A percentile compares a stretch with the other conserved stretches of the same genome.
Evolutionary conservation across 2,888 invertebrate species (phyloP).

Genomic region (Penaeus monodon): DNA sequence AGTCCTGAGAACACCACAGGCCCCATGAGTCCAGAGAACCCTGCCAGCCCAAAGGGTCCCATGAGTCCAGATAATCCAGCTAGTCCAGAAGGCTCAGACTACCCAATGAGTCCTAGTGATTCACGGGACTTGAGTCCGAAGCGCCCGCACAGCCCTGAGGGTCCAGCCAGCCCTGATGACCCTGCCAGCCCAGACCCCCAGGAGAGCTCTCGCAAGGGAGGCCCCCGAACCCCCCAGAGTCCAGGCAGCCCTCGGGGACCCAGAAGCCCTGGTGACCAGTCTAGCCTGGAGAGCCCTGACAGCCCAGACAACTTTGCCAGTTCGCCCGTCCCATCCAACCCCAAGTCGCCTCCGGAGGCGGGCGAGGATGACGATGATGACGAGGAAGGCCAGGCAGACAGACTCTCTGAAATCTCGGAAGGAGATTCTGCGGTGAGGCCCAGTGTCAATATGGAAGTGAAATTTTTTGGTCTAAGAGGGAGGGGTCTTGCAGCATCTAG

Average conservation of each 20-base stretch:
- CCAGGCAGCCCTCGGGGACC: slow-evolving; percentile 13
- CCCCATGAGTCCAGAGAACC: slow-evolving; percentile 3
- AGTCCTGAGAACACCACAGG: background rate
- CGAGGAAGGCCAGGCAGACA: slow-evolving; percentile 28
- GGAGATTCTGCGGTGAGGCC: slow-evolving; percentile 46
- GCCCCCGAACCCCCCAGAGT: background rate
- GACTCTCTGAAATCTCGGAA: slow-evolving; percentile 51
- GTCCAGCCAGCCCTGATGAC: slow-evolving; percentile 10
- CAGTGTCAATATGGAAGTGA: too few relatives aligned
- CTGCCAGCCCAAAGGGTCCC: slow-evolving; percentile 28
- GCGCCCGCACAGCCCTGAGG: background rate
- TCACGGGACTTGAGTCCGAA: background rate
- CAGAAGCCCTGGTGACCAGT: background rate
- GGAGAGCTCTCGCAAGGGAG: background rate
- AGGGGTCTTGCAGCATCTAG: too few relatives aligned
- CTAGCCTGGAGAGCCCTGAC: background rate
- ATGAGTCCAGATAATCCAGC: slow-evolving; percentile 19
- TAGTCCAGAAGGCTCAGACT: slow-evolving; percentile 4
- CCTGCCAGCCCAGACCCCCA: slow-evolving; percentile 4
- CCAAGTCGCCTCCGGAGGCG: background rate
- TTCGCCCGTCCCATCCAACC: slow-evolving; percentile 8
- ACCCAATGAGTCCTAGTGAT: background rate
- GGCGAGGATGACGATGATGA: slow-evolving; percentile 7
- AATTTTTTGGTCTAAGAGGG: too few relatives aligned
- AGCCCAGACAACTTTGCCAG: slow-evolving; percentile 6